Conservation (phyloP, 2,797 vertebrate genomes). For the Nyctibius grandis region DNA sequence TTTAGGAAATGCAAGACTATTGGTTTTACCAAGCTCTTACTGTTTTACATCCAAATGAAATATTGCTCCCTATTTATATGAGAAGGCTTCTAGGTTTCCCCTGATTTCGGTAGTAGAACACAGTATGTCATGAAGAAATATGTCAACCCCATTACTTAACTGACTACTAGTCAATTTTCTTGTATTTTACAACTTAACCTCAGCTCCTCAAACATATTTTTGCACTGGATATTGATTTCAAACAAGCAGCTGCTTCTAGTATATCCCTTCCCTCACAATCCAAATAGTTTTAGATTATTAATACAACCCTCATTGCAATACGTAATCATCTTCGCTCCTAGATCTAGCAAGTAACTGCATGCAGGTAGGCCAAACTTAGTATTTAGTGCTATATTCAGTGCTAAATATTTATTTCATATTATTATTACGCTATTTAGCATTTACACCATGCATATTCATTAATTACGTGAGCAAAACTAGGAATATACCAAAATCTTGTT, state of each 20-base stretch:
- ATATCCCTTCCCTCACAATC: neutral
- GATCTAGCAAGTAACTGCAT: neutral
- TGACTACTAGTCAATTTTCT: neutral
- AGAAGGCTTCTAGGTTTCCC: neutral
- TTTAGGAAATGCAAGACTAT: neutral
- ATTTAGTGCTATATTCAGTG: neutral
- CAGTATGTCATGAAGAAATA: neutral
- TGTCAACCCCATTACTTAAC: neutral
- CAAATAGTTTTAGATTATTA: neutral
- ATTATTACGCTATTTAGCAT: neutral
- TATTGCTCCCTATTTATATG: neutral
- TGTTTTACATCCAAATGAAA: neutral
- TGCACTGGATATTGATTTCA: neutral
- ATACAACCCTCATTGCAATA: neutral
- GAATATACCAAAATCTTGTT: neutral
- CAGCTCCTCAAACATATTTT: neutral
- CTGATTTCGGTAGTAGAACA: neutral
- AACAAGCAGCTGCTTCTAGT: neutral
- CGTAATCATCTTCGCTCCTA: neutral
- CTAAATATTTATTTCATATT: neutral
- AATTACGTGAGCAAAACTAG: neutral
- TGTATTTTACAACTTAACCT: neutral
- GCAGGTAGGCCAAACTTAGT: neutral
- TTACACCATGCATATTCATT: neutral
- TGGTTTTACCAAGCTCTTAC: neutral